A percentile compares a stretch with the other conserved stretches of the same genome.
These are phyloP conservation scores for Danionella cerebrum DNA, from an alignment of 2,113 vertebrate species.

Conservation along the genomic window DNA sequence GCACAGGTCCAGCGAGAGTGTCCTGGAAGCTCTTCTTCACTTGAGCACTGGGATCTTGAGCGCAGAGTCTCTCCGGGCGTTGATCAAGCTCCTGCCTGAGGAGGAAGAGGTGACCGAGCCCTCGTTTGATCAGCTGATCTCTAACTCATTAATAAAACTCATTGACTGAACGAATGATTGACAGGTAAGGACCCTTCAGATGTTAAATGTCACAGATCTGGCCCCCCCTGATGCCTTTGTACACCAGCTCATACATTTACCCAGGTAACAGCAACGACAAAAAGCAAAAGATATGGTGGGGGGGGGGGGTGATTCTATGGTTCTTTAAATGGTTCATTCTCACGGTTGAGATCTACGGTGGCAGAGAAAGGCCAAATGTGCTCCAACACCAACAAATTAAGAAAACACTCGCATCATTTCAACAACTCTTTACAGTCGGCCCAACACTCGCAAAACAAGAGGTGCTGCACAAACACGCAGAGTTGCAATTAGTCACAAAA, in stretches of 20 bases:
- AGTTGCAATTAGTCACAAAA: no score
- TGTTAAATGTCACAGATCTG: constrained; percentile 73
- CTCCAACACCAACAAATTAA: no score
- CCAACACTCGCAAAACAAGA: no score
- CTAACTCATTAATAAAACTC: no score
- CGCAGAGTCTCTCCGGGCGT: constrained; percentile 75
- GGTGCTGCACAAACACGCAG: no score
- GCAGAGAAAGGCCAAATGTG: no score
- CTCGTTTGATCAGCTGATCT: no score
- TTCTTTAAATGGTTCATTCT: no score
- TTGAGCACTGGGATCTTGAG: constrained; percentile 74
- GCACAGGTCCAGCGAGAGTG: constrained; percentile 73
- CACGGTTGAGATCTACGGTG: no score
- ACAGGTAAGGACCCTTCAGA: constrained; percentile 79
- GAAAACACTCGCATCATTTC: no score
- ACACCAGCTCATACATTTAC: constrained; percentile 76
- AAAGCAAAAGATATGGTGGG: constrained; percentile 8
- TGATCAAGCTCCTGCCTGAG: constrained; percentile 86
- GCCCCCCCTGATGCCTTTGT: constrained; percentile 83
- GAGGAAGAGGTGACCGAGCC: constrained; percentile 74
- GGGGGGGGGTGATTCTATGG: not conserved
- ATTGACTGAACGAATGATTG: constrained; percentile 9
- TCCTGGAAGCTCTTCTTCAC: constrained; percentile 76
- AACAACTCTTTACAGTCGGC: no score
- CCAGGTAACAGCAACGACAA: no score